Evolutionary conservation across 2,113 vertebrate species (phyloP).

Genomic region (Phocoena phocoena): DNA sequence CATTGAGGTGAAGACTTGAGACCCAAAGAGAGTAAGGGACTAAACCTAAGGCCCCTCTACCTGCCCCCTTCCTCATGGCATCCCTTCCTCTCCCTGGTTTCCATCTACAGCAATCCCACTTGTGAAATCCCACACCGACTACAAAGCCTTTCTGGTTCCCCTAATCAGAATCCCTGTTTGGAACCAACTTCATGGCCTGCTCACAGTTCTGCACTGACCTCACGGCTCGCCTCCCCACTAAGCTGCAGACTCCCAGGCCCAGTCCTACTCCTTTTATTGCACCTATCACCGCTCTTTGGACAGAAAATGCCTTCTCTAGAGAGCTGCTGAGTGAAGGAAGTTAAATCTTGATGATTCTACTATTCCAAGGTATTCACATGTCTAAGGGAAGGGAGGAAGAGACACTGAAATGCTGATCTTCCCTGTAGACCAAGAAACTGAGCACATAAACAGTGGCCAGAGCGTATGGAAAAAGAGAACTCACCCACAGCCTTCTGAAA

Average conservation of each 20-base stretch:
- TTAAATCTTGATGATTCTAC: too few species aligned
- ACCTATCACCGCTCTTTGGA: background rate
- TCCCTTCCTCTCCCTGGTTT: background rate
- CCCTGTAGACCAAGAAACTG: background rate
- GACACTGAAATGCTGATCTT: background rate
- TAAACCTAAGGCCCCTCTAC: too few species aligned
- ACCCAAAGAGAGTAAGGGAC: background rate
- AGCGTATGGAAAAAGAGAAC: background rate
- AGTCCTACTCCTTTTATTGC: background rate
- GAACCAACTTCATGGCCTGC: rapidly evolving
- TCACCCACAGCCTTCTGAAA: background rate
- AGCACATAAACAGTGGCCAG: background rate
- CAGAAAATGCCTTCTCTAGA: background rate
- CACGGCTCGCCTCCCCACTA: rapidly evolving
- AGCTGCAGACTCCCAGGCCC: background rate
- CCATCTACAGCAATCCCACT: background rate
- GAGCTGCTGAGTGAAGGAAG: background rate
- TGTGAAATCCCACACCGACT: background rate
- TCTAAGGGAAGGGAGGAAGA: background rate
- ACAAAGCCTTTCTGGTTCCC: background rate
- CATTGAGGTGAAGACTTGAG: background rate
- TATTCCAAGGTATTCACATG: background rate
- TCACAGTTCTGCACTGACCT: rapidly evolving
- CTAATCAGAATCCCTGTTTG: background rate
- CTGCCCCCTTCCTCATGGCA: rapidly evolving